These are phyloP conservation scores for Zaprionus bogoriensis DNA, from an alignment of 2,888 invertebrate species.

Conservation along the genomic window DNA sequence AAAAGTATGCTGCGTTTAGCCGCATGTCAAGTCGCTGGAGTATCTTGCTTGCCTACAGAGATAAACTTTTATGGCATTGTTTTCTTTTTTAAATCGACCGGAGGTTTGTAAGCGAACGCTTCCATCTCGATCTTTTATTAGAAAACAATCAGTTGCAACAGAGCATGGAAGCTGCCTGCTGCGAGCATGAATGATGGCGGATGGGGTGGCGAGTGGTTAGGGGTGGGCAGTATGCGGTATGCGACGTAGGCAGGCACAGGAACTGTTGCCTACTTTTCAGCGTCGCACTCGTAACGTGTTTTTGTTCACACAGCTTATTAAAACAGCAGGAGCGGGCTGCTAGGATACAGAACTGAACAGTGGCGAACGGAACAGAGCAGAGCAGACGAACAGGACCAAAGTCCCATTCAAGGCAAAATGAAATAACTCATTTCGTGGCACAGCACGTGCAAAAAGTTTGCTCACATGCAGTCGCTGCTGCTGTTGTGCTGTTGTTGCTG, in stretches of 20 bases:
- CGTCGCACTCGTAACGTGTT: constrained; percentile 27
- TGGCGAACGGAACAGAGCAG: no score
- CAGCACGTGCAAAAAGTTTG: constrained; percentile 63
- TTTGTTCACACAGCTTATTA: constrained; percentile 28
- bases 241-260: no score
- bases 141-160: constrained; percentile 3
- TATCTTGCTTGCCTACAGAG: no score
- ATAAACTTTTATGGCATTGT: not conserved
- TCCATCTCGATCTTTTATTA: no score
- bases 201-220: not conserved
- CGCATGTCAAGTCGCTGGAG: no score
- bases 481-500: constrained; percentile 12
- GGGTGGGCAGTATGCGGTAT: no score
- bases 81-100: constrained; percentile 1
- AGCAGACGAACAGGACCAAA: constrained; percentile 24
- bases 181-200: not conserved
- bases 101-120: not conserved
- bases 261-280: constrained; percentile 49
- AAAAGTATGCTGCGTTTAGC: not conserved
- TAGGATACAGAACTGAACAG: no score
- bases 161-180: constrained; percentile 13
- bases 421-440: constrained; percentile 67
- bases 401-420: constrained; percentile 35
- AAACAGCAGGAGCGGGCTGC: constrained; percentile 2
- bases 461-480: constrained; percentile 18